Conservation (phyloP, 2,888 invertebrate species). For the Ferdinandea cuprea region DNA sequence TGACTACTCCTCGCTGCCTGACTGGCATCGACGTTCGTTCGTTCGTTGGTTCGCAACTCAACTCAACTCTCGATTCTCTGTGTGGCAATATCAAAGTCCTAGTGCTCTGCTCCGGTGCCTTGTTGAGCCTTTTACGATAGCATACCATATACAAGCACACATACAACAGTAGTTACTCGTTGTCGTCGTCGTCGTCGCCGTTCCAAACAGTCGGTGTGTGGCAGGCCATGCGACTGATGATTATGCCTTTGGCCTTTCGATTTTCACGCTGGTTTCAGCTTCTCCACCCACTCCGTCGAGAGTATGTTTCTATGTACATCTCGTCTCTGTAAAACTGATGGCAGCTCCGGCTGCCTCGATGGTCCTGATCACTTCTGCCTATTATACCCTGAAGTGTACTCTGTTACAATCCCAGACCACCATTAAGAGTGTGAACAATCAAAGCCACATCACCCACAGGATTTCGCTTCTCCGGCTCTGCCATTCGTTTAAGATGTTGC, state of each 20-base stretch:
- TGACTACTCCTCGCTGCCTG: constrained; percentile 55
- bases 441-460: constrained; percentile 76
- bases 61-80: constrained; percentile 68
- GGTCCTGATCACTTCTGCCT: constrained; percentile 76
- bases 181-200: constrained; percentile 22
- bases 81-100: constrained; percentile 72
- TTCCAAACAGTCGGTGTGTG: constrained; percentile 64
- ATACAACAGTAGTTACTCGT: constrained; percentile 2
- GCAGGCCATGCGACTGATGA: constrained; percentile 76
- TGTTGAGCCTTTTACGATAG: constrained; percentile 72
- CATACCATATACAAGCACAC: constrained; percentile 57
- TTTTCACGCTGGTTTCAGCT: constrained; percentile 75
- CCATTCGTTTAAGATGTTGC: constrained; percentile 69
- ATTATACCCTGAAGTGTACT: constrained; percentile 75
- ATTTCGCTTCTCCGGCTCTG: constrained; percentile 61
- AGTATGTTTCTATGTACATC: constrained; percentile 19
- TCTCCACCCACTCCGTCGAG: constrained; percentile 32
- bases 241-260: constrained; percentile 76
- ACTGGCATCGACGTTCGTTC: constrained; percentile 39
- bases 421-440: constrained; percentile 76
- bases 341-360: constrained; percentile 58
- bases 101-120: constrained; percentile 68
- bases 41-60: constrained; percentile 23
- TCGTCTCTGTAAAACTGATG: constrained; percentile 47
- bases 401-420: constrained; percentile 74